Percentiles rank a stretch among this genome's conserved stretches.
Evolutionary conservation across 1,140 invertebrate species (phyloP).

Genomic region (Lamellibrachia luymesi): DNA sequence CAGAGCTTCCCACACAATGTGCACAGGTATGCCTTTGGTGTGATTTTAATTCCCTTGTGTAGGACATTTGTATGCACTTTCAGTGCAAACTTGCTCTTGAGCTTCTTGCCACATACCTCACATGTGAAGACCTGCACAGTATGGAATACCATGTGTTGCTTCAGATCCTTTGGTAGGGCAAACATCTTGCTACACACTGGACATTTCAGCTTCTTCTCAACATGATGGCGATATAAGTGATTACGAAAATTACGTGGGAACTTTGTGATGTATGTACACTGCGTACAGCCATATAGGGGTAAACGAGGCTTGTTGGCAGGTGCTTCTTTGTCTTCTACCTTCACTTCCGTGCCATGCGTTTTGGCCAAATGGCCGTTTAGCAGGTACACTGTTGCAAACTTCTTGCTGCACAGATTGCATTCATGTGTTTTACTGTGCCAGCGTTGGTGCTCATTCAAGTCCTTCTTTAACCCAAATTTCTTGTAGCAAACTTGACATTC

Average conservation of each 20-base stretch:
- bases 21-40: constrained; percentile 33
- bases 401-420: background rate
- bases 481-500: background rate
- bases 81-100: constrained; percentile 47
- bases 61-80: constrained; percentile 43
- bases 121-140: constrained; percentile 31
- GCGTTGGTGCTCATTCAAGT: background rate
- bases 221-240: constrained; percentile 8
- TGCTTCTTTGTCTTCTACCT: background rate
- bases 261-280: constrained; percentile 6
- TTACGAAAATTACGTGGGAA: background rate
- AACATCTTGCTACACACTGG: constrained; percentile 12
- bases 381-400: background rate
- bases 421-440: background rate
- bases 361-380: background rate
- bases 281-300: background rate
- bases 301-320: background rate
- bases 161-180: constrained; percentile 20
- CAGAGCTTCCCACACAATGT: constrained; percentile 50
- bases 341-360: background rate
- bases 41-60: constrained; percentile 44
- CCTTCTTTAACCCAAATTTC: background rate
- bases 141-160: constrained; percentile 18
- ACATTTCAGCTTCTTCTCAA: background rate
- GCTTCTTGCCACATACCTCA: constrained; percentile 42